These are phyloP conservation scores for Microtus pennsylvanicus DNA, from an alignment of 2,113 vertebrate genomes.

Conservation along the genomic window DNA sequence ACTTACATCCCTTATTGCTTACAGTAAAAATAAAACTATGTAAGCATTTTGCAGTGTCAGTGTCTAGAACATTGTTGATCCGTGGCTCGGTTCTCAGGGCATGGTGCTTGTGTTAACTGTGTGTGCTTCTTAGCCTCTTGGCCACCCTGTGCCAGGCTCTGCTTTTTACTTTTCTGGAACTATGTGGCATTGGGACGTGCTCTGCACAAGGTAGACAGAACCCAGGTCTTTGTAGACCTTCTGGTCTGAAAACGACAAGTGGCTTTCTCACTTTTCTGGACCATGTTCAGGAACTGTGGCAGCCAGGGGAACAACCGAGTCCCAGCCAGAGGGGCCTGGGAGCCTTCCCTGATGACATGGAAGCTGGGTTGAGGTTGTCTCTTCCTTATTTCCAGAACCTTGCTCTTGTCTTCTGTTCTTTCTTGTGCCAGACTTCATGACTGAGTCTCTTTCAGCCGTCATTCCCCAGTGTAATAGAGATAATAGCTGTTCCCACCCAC, in stretches of 20 bases:
- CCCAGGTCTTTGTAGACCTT: background rate
- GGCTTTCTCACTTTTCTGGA: background rate
- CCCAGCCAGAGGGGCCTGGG: accelerated
- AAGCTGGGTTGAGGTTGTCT: background rate
- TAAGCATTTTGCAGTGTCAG: background rate
- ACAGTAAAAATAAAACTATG: background rate
- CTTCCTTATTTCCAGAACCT: background rate
- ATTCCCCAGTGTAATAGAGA: conserved; percentile 23
- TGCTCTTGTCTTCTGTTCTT: background rate
- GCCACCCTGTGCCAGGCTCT: background rate
- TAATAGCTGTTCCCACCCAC: conserved; percentile 68
- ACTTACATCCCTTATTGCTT: background rate
- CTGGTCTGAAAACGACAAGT: background rate
- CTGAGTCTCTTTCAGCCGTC: conserved; percentile 12
- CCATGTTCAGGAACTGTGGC: background rate
- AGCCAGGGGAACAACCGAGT: background rate
- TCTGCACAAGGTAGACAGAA: background rate
- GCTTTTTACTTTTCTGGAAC: background rate
- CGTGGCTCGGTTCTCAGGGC: background rate
- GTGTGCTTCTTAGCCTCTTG: background rate
- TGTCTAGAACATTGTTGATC: background rate
- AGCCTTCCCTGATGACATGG: background rate
- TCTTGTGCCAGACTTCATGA: conserved; percentile 23
- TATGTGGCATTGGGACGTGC: background rate
- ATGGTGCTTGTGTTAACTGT: background rate